Base-by-base conservation (phyloP, 2,797 vertebrate species). In the Sardinella longiceps region DNA sequence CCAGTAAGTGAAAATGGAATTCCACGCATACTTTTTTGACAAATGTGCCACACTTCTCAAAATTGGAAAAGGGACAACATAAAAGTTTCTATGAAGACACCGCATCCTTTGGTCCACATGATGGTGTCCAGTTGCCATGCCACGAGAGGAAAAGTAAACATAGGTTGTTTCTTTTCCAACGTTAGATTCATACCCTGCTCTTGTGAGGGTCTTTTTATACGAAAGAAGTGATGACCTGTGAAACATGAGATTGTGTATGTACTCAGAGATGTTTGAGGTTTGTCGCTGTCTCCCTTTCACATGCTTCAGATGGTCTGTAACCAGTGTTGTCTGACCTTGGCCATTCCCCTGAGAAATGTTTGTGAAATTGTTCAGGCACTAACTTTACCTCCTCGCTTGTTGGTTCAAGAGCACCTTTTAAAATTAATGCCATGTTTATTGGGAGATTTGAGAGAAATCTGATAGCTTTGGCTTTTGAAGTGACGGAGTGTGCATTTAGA, bases 261-360 rank as follows among this genome's bases (percentile, higher is more conserved):
- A 85, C 86, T 81, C 2, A 66, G 84, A 91, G 84, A 87, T 91
- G 89, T 81, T 86, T 91, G 88, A 88, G 91, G 90, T 92, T 92
- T 92, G 86, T 90, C 91, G 28, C 89, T 81, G 90, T 87, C 89
- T 90, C 90, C 86, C 58, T 14, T 90, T 90, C 86, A 81, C 91
- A 91, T 91, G 84, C 87, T 58, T 60, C 51, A 30, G 46, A 86
- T 86, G 83, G 84, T 80, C 83, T 85, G 83, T 88, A 91, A 85
- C 84, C 28, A 80, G 87, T 80, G 82, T 86, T 12, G 48, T 85
- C 88, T 88, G 90, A 91, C 91, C 92, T 92, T 92, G 87, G 84
- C 25, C 37, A 86, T 89, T 89, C 88, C 84, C 60, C 74, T 80
- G n/a, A 39, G 12, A 90, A 91, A 90, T 88, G 84, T 85, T 85